Base-by-base conservation (phyloP, 2,888 invertebrate genomes). In the Prosopocoilus inquinatus region DNA sequence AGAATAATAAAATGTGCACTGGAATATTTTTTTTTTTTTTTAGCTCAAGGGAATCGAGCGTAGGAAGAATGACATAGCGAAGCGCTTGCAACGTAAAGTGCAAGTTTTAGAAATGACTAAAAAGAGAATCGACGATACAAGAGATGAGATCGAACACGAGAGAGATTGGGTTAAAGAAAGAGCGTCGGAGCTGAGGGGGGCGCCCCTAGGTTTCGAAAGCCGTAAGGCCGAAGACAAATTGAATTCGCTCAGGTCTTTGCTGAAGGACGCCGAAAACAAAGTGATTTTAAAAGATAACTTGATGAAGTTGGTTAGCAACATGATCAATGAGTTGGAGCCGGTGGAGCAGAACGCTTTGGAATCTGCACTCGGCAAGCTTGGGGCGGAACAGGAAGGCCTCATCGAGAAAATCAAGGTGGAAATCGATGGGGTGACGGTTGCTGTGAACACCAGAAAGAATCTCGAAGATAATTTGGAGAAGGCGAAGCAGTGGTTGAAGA, bases 231-330 rank as follows among this genome's bases (percentile, higher is more conserved):
- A 91, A 67, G 88, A 87, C 59, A 82, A 85, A 54, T 84, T 89
- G 45, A 86, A 87, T 68, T 81, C 85, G 64, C 78, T 89, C 39
- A 91, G 89, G 70, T 84, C 85, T 49, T 78, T 91, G 52, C 78
- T 90, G 48, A 91, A 91, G 75, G 94, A 95, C 75, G 86, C 91
- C 1, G 91, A 93, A 67, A 88, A 89, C 7, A 93, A 94, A 74
- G 88, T 90, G 68, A 84, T 90, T 0, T 82, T 91, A 3, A 87
- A 91, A 54, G 91, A 93, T 66, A 89, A 90, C 0, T 78, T 96
- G 20, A 89, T 91, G 65, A 91, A 91, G 75, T 87, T 93, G 56
- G 86, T 94, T 9, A 85, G 85, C 58, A 90, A 91, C 63, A 89
- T 95, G 79, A 87, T 90, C 68, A 85, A 89, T 56, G 94, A 94